phyloP scores from a whole-genome alignment of 2,797 vertebrate species.

The Galaxias olidus region DNA sequence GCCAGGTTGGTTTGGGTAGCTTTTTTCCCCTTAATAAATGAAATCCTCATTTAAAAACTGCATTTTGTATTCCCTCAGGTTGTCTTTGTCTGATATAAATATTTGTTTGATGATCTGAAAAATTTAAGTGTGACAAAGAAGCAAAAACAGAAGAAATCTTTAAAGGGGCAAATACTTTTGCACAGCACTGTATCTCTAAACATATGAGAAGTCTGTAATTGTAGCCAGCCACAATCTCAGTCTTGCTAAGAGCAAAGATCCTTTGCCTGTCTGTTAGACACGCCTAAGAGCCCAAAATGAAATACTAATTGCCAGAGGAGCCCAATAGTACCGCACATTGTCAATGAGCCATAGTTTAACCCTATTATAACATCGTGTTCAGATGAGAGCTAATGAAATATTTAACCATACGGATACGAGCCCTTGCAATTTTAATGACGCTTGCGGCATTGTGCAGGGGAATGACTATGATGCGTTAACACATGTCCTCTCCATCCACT shows the following conservation, averaged over 20 bases:
- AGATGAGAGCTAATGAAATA: slow-evolving; percentile 70
- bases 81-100: no score
- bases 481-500: slow-evolving; percentile 36
- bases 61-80: no score
- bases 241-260: background rate
- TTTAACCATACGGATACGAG: slow-evolving; percentile 61
- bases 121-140: no score
- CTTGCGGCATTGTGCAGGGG: slow-evolving; percentile 66
- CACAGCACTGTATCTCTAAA: background rate
- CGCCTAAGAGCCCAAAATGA: slow-evolving; percentile 36
- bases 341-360: slow-evolving; percentile 65
- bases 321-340: slow-evolving; percentile 44
- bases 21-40: no score
- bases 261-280: slow-evolving; percentile 41
- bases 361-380: slow-evolving; percentile 43
- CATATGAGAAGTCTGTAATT: slow-evolving; percentile 1
- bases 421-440: slow-evolving; percentile 77
- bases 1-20: no score
- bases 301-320: slow-evolving; percentile 49
- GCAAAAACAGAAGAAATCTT: no score
- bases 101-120: no score
- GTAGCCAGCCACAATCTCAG: slow-evolving; percentile 14
- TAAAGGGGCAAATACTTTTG: no score
- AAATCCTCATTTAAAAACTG: no score
- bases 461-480: slow-evolving; percentile 60